These are phyloP conservation scores for Atta cephalotes DNA, from an alignment of 1,140 invertebrate genomes.

Conservation along the genomic window DNA sequence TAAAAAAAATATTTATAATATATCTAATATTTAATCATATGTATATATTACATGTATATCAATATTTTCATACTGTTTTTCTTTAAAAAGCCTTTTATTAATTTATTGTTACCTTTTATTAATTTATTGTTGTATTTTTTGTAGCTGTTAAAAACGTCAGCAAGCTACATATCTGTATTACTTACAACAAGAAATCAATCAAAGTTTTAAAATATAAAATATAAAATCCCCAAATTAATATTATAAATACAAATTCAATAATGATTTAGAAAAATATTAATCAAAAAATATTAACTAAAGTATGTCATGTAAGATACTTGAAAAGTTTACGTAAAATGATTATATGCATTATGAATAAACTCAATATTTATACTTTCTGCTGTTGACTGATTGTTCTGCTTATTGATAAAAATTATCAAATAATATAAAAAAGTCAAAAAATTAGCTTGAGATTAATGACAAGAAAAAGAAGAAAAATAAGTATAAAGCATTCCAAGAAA, in stretches of 20 bases:
- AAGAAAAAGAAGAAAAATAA: neutral
- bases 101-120: neutral
- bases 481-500: neutral
- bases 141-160: slow-evolving; percentile 48
- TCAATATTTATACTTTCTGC: neutral
- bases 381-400: neutral
- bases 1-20: neutral
- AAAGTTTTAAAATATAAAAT: neutral
- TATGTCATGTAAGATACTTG: neutral
- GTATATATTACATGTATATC: too few relatives aligned
- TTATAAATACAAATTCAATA: neutral
- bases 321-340: neutral
- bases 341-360: neutral
- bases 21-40: neutral
- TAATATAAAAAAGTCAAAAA: neutral
- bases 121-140: slow-evolving; percentile 5
- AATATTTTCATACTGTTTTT: too few relatives aligned
- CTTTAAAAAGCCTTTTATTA: too few relatives aligned
- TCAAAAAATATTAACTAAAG: neutral
- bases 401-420: neutral
- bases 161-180: slow-evolving; percentile 27
- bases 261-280: neutral
- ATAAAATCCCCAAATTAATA: neutral
- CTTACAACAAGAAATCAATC: slow-evolving; percentile 9
- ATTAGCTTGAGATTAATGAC: neutral